phyloP scores from a whole-genome alignment of 2,888 invertebrate genomes.

The Eristalis intricaria region DNA sequence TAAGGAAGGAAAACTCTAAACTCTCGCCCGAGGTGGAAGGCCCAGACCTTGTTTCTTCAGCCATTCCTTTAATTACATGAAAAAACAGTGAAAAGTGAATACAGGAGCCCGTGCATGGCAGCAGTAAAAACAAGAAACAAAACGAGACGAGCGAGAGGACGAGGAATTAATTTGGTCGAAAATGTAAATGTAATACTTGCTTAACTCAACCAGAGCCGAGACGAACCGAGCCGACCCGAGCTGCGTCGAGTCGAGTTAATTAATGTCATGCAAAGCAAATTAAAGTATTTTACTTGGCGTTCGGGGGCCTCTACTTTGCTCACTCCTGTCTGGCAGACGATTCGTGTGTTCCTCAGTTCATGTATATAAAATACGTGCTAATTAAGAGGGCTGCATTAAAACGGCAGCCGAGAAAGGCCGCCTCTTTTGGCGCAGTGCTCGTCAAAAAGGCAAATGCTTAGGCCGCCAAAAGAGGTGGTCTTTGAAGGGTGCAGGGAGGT shows the following conservation, averaged over 20 bases:
- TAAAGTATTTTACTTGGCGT: slow-evolving; percentile 43
- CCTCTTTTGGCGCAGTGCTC: slow-evolving; percentile 34
- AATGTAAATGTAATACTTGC: slow-evolving; percentile 59
- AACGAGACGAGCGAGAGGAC: neutral
- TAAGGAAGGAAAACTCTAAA: slow-evolving; percentile 1
- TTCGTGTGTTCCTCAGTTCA: slow-evolving; percentile 37
- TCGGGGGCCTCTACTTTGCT: neutral
- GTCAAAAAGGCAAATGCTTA: neutral
- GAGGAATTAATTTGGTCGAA: slow-evolving; percentile 57
- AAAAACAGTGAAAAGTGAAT: neutral
- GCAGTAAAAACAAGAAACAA: neutral
- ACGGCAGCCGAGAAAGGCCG: slow-evolving; percentile 23
- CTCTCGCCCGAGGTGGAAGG: neutral
- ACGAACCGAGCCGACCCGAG: neutral
- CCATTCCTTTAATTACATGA: slow-evolving; percentile 12
- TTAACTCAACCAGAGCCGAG: slow-evolving; percentile 20
- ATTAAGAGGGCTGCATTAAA: slow-evolving; percentile 60
- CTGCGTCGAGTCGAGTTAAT: slow-evolving; percentile 45
- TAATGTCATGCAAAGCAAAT: slow-evolving; percentile 65
- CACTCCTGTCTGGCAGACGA: slow-evolving; percentile 18
- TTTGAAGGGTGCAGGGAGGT: neutral
- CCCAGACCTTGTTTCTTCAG: neutral
- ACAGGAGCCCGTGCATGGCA: neutral
- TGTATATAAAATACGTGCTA: slow-evolving; percentile 59
- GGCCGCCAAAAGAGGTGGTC: slow-evolving; percentile 43